These are phyloP conservation scores for Drosophila multiciliata DNA, from an alignment of 2,888 invertebrate genomes.

Conservation along the genomic window DNA sequence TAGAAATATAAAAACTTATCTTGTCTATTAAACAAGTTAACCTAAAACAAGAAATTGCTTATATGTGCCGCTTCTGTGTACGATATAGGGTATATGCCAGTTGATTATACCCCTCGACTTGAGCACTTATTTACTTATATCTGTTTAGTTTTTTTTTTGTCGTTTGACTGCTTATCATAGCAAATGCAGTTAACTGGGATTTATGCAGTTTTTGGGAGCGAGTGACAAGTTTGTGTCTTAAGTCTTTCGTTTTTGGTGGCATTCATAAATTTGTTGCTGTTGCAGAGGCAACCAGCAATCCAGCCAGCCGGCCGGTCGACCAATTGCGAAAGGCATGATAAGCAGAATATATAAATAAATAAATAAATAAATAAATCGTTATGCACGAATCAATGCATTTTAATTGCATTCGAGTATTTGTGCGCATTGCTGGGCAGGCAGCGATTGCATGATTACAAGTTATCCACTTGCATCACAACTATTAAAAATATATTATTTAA, in stretches of 20 bases:
- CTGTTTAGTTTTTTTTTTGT: background rate
- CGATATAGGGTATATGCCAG: background rate
- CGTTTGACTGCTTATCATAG: slow-evolving; percentile 30
- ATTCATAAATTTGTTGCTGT: slow-evolving; percentile 39
- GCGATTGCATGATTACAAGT: background rate
- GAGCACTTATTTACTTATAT: background rate
- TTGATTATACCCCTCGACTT: background rate
- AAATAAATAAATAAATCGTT: slow-evolving; percentile 5
- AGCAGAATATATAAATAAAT: slow-evolving; percentile 53
- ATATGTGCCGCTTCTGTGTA: background rate
- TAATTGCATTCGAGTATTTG: slow-evolving; percentile 5
- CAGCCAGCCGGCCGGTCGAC: slow-evolving; percentile 12
- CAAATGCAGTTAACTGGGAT: slow-evolving; percentile 22
- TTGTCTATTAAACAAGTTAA: background rate
- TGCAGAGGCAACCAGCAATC: background rate
- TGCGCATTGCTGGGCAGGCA: background rate
- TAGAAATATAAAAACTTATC: background rate
- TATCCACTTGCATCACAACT: background rate
- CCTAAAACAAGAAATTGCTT: background rate
- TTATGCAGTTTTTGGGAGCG: slow-evolving; percentile 44
- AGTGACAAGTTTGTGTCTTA: slow-evolving; percentile 66
- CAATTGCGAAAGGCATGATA: slow-evolving; percentile 68
- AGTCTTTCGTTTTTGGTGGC: slow-evolving; percentile 62
- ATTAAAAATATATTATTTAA: background rate
- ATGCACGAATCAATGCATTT: slow-evolving; percentile 30